phyloP scores from a whole-genome alignment of 1,140 invertebrate species.

The Tetranychus cinnabarinus region DNA sequence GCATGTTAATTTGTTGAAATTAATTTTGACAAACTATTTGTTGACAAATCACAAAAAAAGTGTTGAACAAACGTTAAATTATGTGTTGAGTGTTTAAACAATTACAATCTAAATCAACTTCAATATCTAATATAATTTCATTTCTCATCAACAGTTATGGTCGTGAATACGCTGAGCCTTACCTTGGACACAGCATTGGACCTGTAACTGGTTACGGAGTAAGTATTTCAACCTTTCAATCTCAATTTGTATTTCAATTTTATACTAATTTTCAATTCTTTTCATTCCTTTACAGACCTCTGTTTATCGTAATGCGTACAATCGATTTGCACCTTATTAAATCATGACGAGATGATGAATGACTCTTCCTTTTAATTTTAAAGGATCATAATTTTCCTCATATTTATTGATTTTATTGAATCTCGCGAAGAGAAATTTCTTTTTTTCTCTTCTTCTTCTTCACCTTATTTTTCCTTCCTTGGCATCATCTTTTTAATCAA shows the following conservation, averaged over 20 bases:
- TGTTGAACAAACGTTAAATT: no score
- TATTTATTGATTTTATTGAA: no score
- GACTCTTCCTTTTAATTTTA: no score
- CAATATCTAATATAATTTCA: not conserved
- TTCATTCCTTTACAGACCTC: not conserved
- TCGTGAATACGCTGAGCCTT: slow-evolving; percentile 75
- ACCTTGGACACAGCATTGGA: slow-evolving; percentile 80
- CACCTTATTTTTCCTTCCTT: no score
- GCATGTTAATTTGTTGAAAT: no score
- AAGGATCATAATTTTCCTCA: no score
- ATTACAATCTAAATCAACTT: no score
- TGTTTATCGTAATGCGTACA: not conserved
- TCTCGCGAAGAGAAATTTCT: no score
- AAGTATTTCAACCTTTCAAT: not conserved
- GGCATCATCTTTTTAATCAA: no score
- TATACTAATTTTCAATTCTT: not conserved
- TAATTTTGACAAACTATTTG: not conserved
- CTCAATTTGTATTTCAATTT: not conserved
- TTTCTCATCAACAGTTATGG: slow-evolving; percentile 38
- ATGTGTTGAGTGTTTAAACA: no score
- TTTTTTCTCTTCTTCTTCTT: no score
- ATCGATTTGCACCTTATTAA: not conserved
- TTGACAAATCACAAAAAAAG: not conserved
- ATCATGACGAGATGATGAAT: no score
- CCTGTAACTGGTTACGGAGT: slow-evolving; percentile 87